Conservation (phyloP, 2,888 invertebrate species). For the Drosophila engyochracea region DNA sequence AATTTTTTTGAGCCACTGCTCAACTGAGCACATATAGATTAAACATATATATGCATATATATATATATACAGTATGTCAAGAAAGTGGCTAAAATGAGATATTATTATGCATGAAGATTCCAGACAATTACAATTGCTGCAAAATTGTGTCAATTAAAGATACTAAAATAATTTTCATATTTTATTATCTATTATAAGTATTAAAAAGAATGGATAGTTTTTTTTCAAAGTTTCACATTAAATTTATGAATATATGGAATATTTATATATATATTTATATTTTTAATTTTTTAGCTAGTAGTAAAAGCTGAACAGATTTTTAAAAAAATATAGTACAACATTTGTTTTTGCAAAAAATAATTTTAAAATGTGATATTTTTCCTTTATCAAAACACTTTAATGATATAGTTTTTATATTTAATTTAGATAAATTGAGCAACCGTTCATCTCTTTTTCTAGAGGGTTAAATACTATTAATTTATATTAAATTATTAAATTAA, state of each 20-base stretch:
- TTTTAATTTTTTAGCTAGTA: neutral
- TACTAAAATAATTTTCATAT: fast-evolving
- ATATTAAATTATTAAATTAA: neutral
- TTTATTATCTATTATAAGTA: neutral
- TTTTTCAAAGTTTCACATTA: neutral
- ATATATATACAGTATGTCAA: neutral
- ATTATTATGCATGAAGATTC: neutral
- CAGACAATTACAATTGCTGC: neutral
- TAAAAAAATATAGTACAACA: too few relatives aligned
- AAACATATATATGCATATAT: neutral
- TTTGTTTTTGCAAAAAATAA: too few relatives aligned
- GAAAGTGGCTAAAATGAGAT: neutral
- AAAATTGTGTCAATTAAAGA: neutral
- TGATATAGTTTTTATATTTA: neutral
- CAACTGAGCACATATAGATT: neutral
- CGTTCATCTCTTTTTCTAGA: fast-evolving
- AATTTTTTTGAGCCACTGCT: slow-evolving; percentile 23
- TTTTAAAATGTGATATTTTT: neutral
- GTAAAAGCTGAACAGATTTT: neutral
- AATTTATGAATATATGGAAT: neutral
- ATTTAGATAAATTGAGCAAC: neutral
- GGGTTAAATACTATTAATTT: neutral
- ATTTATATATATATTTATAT: too few relatives aligned
- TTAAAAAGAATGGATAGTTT: neutral
- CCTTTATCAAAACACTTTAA: fast-evolving